Base-by-base conservation (phyloP, 2,797 vertebrate genomes). In the Scomberomorus guttatus region DNA sequence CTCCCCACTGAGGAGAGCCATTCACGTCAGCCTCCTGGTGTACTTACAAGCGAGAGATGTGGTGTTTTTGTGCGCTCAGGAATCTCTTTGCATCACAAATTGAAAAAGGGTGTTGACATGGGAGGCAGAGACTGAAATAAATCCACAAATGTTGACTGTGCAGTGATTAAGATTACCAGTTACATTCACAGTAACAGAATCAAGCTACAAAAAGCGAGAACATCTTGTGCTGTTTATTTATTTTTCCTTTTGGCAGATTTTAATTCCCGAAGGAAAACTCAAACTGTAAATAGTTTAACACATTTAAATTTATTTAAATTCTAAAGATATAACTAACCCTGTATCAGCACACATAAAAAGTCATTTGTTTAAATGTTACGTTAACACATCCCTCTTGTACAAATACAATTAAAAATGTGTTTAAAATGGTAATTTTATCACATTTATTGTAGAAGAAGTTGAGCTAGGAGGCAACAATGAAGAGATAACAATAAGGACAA, bases 1-100 rank as follows among this genome's bases (percentile, higher is more conserved):
- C 72, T 61, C 44, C 83, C 68, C 2, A 17, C 75, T 67, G 81
- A 80, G 77, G 60, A 24, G 51, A 82, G 54, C 42, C 65, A 24
- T 67, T 67, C 24, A 60, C n/a, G 18, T 66, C 72, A 70, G 44
- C 54, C 70, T 72, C 32, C 70, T 79, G 52, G 25, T 77, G 76
- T 22, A 71, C 39, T 37, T 54, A 74, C 55, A 72, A 15, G 32
- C 12, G 14, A 61, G 51, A 75, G 27, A 34, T 37, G 48, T 55
- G 44, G n/a, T 25, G 25, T 70, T 79, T 73, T 17, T 64, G 20
- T 27, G 11, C 29, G 61, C 29, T 62, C 46, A 46, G n/a, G 37
- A 76, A 67, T 74, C 12, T 57, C 15, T 50, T 20, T 25, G 56
- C 57, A 39, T 58, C 54, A 46, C 29, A 65, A 71, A 50, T 60